Evolutionary conservation across 2,888 invertebrate species (phyloP), one percentile per base, ranked within the genome.

Genomic region (Sialis lutaria): DNA sequence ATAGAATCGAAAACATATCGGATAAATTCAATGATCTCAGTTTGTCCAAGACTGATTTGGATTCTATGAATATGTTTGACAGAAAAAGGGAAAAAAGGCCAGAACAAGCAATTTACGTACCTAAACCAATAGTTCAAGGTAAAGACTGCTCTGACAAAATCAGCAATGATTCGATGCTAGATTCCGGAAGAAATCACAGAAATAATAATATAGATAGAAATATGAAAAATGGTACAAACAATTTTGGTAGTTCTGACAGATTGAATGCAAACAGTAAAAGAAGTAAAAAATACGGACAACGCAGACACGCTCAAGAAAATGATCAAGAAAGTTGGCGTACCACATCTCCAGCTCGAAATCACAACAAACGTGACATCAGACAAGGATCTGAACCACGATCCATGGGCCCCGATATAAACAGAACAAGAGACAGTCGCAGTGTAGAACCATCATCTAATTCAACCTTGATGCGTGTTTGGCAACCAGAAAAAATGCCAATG

Each of bases 331-430:
- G 39, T 30, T 43, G 42, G 47, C 13, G 47, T n/a, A 22, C 34
- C 8, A 12, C 6, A 1, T 54, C 56, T 6, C 54, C 55, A 5
- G 44, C 9, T 41, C 45, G 42, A 8, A 9, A 33, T 10, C 34
- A 33, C 12, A 47, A 48, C 5, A 64, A 66, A 47, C 64, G 68
- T 55, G 64, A 66, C 55, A 60, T 61, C 53, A 67, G 73, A 52
- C 74, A 78, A 64, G 72, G 73, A 49, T 80, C 80, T 35, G 80
- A 80, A 61, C 75, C 79, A 48, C 72, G 79, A 55, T 72, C 72
- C 53, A 67, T 71, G 58, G 70, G 73, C 53, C 70, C 73, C 33
- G 64, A 63, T 59, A 57, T 59, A 59, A 73, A 73, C 55, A 65
- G 74, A 54, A 72, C 70, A 54, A 67, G 81, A 55, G 82, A 83